Conservation (phyloP, 2,888 invertebrate genomes). For the Augochlorella aurata region DNA sequence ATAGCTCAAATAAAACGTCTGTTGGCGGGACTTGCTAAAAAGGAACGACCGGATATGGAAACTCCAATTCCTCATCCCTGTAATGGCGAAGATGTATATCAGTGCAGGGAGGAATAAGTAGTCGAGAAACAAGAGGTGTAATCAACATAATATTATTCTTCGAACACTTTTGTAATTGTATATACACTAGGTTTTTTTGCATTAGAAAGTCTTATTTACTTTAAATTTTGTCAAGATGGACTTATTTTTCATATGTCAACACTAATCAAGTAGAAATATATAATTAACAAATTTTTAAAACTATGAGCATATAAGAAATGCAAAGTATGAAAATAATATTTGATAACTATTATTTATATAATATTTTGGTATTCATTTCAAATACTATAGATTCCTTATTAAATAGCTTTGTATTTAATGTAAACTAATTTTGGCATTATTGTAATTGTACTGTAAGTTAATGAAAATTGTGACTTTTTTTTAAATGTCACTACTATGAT, state of each 20-base stretch:
- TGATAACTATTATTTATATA: slow-evolving; percentile 2
- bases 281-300: slow-evolving; percentile 28
- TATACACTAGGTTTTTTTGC: slow-evolving; percentile 40
- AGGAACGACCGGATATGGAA: slow-evolving; percentile 89
- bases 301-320: slow-evolving; percentile 21
- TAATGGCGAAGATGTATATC: slow-evolving; percentile 42
- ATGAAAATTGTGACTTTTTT: slow-evolving; percentile 6
- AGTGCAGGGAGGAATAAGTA: slow-evolving; percentile 46
- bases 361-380: slow-evolving; percentile 29
- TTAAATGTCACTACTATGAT: slow-evolving; percentile 7
- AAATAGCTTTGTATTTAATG: not conserved
- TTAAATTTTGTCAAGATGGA: slow-evolving; percentile 2
- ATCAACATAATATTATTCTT: slow-evolving; percentile 36
- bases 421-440: not conserved
- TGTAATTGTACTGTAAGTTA: slow-evolving; percentile 18
- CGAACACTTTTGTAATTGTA: slow-evolving; percentile 37
- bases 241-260: not conserved
- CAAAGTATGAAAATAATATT: slow-evolving; percentile 24
- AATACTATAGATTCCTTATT: not conserved
- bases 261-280: not conserved
- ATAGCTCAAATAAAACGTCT: slow-evolving; percentile 97
- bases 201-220: slow-evolving; percentile 28
- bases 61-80: slow-evolving; percentile 83
- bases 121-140: not conserved
- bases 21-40: slow-evolving; percentile 91